Evolutionary conservation across 2,888 invertebrate genomes (phyloP).

Genomic region (Trisateles emortualis): DNA sequence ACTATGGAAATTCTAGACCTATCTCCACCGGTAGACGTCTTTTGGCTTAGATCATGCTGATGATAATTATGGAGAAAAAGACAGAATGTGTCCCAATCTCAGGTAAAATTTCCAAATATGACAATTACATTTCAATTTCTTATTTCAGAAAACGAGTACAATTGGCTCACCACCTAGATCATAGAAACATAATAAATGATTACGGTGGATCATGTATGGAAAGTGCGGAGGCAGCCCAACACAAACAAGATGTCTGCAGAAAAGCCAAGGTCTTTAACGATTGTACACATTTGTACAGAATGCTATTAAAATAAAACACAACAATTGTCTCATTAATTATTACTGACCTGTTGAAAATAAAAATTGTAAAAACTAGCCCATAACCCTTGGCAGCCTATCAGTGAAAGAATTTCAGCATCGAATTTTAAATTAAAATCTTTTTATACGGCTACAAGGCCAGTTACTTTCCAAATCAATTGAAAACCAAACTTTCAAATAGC

Average conservation of each 20-base stretch:
- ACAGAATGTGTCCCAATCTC: no score
- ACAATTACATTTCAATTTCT: background rate
- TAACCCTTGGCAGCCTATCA: no score
- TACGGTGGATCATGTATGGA: slow-evolving; percentile 70
- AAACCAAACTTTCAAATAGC: slow-evolving; percentile 5
- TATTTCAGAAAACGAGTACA: slow-evolving; percentile 68
- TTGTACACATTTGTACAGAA: slow-evolving; percentile 76
- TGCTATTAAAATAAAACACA: slow-evolving; percentile 60
- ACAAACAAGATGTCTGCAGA: slow-evolving; percentile 79
- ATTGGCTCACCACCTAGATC: slow-evolving; percentile 65
- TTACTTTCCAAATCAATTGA: no score
- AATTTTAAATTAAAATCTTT: no score
- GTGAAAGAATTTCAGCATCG: no score
- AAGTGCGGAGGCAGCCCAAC: slow-evolving; percentile 72
- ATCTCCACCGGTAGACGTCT: no score
- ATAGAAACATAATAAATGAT: slow-evolving; percentile 50
- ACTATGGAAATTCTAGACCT: no score
- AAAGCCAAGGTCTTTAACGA: slow-evolving; percentile 82
- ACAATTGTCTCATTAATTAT: background rate
- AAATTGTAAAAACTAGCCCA: no score
- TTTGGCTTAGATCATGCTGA: no score
- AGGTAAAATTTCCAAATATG: background rate
- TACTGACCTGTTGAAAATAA: no score
- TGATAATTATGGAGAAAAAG: no score
- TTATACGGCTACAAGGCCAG: no score